Base-by-base conservation (phyloP, 2,888 invertebrate species). In the Chromoteleia sp. region DNA sequence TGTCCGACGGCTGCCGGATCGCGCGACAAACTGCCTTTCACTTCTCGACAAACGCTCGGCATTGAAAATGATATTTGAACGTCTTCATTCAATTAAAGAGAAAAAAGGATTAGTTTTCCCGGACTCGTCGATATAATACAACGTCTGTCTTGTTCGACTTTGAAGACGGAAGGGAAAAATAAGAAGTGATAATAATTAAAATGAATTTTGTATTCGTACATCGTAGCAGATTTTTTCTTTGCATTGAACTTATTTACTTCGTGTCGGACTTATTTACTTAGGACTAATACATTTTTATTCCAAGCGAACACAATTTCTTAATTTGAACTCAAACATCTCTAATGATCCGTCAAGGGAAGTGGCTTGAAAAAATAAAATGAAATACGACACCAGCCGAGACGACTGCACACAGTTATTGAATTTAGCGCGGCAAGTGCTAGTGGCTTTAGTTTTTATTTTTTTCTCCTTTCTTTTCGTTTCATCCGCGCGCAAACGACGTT, bases 401-500 rank as follows among this genome's bases (percentile, higher is more conserved):
- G 10, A 12, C 45, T 41, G 19, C 8, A 21, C 39, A 12, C 19
- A 25, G 41, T 59, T 43, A 59, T 43, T 59, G 59, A 41, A 59
- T 59, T 59, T 19, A 48, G 17, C 12, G 8, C 33, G 41, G 21
- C 14, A 21, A 48, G 19, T 17, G 58, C 75, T 82, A 77, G 14
- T 52, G n/a, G 25, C 36, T 41, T 41, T 12, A 14, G n/a, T 21
- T 17, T 17, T 15, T 30, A 0, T 48, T 15, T 17, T 63, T 33
- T 14, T 25, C 6, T 63, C 14, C 48, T 30, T 61, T 52, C 50
- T 58, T 29, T 14, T 58, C 19, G 14, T n/a, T 12, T 56, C 17
- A 19, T 8, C 21, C 43, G 36, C 36, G 41, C 33, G 45, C 50
- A 84, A 87, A 84, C 81, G 84, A 87, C 86, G 82, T 84, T 85